Conservation (phyloP, 2,113 vertebrate species). For the Paradoxurus hermaphroditus region DNA sequence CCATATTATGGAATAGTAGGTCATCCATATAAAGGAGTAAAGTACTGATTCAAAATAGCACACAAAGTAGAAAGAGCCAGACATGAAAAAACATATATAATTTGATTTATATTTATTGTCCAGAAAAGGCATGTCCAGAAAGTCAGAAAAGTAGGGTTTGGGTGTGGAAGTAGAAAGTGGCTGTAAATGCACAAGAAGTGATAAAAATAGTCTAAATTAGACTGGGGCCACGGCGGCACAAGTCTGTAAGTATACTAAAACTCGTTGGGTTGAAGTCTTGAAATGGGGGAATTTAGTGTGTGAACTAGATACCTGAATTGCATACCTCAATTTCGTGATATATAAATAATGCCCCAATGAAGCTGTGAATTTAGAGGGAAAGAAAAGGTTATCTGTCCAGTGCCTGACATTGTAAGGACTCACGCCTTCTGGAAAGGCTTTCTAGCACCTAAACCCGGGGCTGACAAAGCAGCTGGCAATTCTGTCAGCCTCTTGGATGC, state of each 20-base stretch:
- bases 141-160: neutral
- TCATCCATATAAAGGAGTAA: neutral
- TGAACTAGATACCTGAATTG: neutral
- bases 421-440: neutral
- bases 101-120: neutral
- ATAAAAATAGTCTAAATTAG: neutral
- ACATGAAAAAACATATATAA: neutral
- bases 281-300: neutral
- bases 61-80: neutral
- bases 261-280: neutral
- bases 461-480: neutral
- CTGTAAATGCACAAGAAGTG: neutral
- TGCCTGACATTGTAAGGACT: neutral
- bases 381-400: neutral
- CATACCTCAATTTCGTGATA: neutral
- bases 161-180: neutral
- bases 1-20: neutral
- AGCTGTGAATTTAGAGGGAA: neutral
- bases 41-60: neutral
- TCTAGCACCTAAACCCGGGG: no score
- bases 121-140: neutral
- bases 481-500: neutral
- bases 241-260: neutral
- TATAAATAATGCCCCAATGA: neutral
- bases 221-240: neutral